Conservation (phyloP, 2,797 vertebrate species). For the Strix occidentalis region DNA sequence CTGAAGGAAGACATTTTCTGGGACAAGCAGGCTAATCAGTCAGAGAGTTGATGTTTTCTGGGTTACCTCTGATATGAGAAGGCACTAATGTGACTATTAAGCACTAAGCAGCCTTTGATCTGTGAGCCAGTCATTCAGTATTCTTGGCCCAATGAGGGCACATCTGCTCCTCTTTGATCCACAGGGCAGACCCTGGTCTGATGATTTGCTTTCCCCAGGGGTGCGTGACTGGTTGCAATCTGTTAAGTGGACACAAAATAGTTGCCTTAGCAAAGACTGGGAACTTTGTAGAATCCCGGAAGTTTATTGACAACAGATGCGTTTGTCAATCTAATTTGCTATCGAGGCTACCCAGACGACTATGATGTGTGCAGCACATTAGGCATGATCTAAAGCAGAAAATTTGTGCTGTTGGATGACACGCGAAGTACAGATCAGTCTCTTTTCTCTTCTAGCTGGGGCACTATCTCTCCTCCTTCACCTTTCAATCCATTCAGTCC, state of each 20-base stretch:
- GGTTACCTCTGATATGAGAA: slow-evolving; percentile 26
- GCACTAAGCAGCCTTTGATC: slow-evolving; percentile 48
- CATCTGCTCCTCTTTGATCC: slow-evolving; percentile 36
- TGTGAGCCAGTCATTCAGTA: not conserved
- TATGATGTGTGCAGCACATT: not conserved
- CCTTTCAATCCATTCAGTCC: not conserved
- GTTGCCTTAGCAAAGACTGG: not conserved
- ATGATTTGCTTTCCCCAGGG: not conserved
- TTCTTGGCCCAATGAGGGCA: not conserved
- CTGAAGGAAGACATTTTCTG: slow-evolving; percentile 12
- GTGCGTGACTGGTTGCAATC: not conserved
- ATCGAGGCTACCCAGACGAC: not conserved
- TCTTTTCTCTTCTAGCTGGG: not conserved
- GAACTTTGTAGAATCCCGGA: not conserved
- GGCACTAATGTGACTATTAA: not conserved
- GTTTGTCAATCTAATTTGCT: not conserved
- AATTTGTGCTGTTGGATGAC: not conserved
- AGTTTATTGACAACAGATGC: not conserved
- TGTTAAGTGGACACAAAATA: not conserved
- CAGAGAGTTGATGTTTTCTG: slow-evolving; percentile 26
- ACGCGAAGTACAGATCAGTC: not conserved
- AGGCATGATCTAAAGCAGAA: not conserved
- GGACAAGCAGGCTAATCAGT: not conserved
- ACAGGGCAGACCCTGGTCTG: not conserved
- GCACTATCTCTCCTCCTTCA: not conserved